Base-by-base conservation (phyloP, 2,797 vertebrate genomes). In the Xenopus petersii region DNA sequence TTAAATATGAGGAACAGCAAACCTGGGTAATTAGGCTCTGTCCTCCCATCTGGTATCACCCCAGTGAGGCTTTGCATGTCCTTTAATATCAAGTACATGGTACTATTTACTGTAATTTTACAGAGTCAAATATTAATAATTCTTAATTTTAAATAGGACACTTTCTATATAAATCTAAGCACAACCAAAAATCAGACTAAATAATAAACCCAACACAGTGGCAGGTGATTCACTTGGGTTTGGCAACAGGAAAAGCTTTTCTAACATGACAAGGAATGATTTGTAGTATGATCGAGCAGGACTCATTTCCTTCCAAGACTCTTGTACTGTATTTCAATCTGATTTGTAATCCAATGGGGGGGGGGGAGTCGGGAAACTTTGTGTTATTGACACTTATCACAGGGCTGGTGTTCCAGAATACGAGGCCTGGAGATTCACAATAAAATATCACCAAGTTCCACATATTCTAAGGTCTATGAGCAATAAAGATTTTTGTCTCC, bases 401-500 rank as follows among this genome's bases (percentile, higher is more conserved):
- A 10, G 3, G 9, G 15, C 54, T 17, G 30, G 7, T 3, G 55
- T 8, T 17, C 42, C 47, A 4, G 13, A 4, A 8, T 16, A 16
- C 13, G 47, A 59, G 36, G 51, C 21, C 54, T 67, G 30, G 64
- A 67, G 72, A 66, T 67, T 13, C 56, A 51, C 64, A 67, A 67
- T 67, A 33, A 67, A 66, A 73, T 66, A 73, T 73, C 36, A 42
- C 36, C 36, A 42, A 42, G 36, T 42, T 42, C 36, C 36, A 1
- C 36, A 9, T 42, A 7, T 42, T 42, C 36, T 46, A 63, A 58
- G 54, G 63, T 30, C 63, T 17, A 26, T 12, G 58, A 56, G 64
- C 65, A 74, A 60, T 74, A 74, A 74, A 74, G 24, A 66, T 15
- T 12, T 16, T 58, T 60, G 72, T 74, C 72, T 74, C 64, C 12